Evolutionary conservation across 2,888 invertebrate genomes (phyloP).

Genomic region (Spodoptera exigua): DNA sequence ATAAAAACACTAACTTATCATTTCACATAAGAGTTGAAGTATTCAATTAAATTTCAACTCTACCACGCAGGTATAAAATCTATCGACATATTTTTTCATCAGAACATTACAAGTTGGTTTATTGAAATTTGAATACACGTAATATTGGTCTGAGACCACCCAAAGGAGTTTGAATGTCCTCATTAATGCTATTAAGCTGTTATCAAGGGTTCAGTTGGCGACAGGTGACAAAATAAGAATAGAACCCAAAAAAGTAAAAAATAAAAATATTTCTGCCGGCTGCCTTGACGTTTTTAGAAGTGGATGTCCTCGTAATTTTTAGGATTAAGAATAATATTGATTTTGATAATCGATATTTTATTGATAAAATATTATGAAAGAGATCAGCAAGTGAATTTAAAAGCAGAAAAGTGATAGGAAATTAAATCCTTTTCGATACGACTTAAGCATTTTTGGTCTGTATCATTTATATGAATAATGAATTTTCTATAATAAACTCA

Average conservation of each 20-base stretch:
- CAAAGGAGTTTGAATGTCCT: slow-evolving; percentile 64
- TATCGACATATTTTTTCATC: background rate
- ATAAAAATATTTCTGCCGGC: slow-evolving; percentile 32
- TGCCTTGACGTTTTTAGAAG: slow-evolving; percentile 11
- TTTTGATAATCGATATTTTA: background rate
- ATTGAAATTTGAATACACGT: slow-evolving; percentile 48
- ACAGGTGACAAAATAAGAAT: slow-evolving; percentile 63
- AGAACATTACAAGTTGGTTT: slow-evolving; percentile 19
- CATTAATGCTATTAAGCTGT: slow-evolving; percentile 66
- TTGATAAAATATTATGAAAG: no score
- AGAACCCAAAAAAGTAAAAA: slow-evolving; percentile 16
- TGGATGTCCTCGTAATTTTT: background rate
- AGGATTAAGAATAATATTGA: background rate
- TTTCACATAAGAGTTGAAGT: background rate
- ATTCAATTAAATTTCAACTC: slow-evolving; percentile 7
- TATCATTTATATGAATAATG: no score
- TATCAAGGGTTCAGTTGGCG: slow-evolving; percentile 59
- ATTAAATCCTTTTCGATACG: no score
- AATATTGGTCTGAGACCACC: slow-evolving; percentile 72
- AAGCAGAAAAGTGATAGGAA: no score
- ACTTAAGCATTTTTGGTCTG: no score
- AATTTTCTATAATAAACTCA: background rate
- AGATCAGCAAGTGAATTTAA: no score
- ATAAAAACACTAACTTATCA: slow-evolving; percentile 52
- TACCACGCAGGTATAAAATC: background rate